These are phyloP conservation scores for Perdita meconis DNA, from an alignment of 2,888 invertebrate genomes.

Conservation along the genomic window DNA sequence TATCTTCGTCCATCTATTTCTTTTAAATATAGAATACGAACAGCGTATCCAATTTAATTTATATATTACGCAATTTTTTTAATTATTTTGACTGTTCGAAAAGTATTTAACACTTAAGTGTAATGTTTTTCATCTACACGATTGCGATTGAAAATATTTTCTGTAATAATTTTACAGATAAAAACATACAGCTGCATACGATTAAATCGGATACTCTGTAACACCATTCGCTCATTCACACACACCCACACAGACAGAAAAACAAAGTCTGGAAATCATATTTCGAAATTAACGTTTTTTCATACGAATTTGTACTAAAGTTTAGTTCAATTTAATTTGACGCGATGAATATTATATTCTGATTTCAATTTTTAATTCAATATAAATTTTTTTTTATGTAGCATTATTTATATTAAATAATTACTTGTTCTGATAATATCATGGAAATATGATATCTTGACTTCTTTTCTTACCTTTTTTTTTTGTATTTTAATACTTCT, in stretches of 20 bases:
- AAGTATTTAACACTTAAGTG: conserved; percentile 18
- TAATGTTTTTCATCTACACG: not conserved
- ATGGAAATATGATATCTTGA: conserved; percentile 44
- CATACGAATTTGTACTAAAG: conserved; percentile 19
- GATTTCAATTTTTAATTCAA: conserved; percentile 5
- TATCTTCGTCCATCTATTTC: conserved; percentile 45
- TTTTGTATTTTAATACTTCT: conserved; percentile 69
- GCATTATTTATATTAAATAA: not conserved
- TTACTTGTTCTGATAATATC: conserved; percentile 10
- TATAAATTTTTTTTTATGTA: conserved; percentile 9
- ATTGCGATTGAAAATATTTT: conserved; percentile 12
- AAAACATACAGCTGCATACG: conserved; percentile 4
- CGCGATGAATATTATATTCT: conserved; percentile 7
- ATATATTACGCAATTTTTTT: too few relatives aligned
- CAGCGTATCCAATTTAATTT: conserved; percentile 39
- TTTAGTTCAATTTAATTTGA: conserved; percentile 8
- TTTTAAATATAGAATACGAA: conserved; percentile 36
- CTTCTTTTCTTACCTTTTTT: conserved; percentile 47
- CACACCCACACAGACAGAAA: conserved; percentile 31
- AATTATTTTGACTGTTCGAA: not conserved
- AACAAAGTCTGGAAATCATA: conserved; percentile 32
- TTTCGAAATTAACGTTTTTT: conserved; percentile 12
- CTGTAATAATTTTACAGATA: not conserved
- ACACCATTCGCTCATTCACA: conserved; percentile 57
- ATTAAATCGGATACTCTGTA: conserved; percentile 36